Conservation (phyloP, 2,113 vertebrate genomes). For the Pedionomus torquatus region DNA sequence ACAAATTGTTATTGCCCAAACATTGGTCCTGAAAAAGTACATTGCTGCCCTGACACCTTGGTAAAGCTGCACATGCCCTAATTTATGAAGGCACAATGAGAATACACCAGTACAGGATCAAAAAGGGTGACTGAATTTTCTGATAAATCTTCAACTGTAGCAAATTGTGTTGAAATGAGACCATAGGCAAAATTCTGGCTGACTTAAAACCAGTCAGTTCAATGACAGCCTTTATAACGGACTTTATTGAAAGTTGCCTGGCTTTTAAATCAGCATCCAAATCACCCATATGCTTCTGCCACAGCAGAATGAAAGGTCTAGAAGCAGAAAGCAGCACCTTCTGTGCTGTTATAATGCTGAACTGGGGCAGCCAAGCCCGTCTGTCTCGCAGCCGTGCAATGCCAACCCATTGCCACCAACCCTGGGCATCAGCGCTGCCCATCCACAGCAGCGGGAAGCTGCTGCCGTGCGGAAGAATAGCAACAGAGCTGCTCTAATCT, state of each 20-base stretch:
- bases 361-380: neutral
- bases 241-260: neutral
- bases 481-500: neutral
- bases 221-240: neutral
- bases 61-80: neutral
- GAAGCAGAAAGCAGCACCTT: neutral
- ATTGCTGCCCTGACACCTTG: neutral
- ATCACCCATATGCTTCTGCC: neutral
- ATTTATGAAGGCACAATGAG: neutral
- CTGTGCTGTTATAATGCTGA: neutral
- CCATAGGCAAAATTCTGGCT: neutral
- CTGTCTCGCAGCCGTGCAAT: neutral
- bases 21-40: neutral
- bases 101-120: neutral
- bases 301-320: neutral
- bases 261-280: neutral
- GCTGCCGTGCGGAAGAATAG: accelerated
- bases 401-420: accelerated
- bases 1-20: neutral
- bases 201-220: neutral
- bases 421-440: neutral
- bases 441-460: neutral
- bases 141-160: neutral
- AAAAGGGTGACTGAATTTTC: neutral
- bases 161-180: neutral